Base-by-base conservation (phyloP, 2,797 vertebrate genomes). In the Podargus strigoides region DNA sequence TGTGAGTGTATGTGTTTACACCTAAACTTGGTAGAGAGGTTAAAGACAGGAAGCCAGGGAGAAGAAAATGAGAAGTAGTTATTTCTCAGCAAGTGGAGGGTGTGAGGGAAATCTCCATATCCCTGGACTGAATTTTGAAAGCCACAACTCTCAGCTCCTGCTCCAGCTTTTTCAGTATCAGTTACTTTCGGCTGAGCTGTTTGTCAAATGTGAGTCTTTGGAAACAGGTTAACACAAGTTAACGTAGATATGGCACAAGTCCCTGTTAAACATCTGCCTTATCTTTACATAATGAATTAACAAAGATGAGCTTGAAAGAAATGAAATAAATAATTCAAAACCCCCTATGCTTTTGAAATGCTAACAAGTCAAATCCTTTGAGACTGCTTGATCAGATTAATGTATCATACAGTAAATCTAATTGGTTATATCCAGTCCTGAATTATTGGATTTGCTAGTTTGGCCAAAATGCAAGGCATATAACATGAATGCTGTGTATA, bases 291-390 rank as follows among this genome's bases (percentile, higher is more conserved):
- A 94, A 94, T 87, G 92, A 95, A 95, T 95, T 94, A 91, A 94
- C 75, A 89, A 93, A 90, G 47, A 87, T 47, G 67, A 84, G 39
- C 80, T 95, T 94, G 84, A 89, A 97, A 96, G 92, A 93, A 91
- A 94, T 62, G 41, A 34, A 90, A 93, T 96, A 91, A 95, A 96
- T 97, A 88, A 96, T 95, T 97, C 82, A 94, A 64, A 91, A 78
- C 42, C 60, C 85, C 28, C 39, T 52, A 62, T 63, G 90, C 85
- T 91, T 94, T 85, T 92, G 94, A 96, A 96, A 94, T 95, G 84
- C 92, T 91, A 94, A 94, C 60, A 82, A 90, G 66, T 85, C 50
- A 82, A 70, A 88, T 42, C 58, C 81, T 90, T 56, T 66, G 81
- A 85, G 89, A 68, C 70, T 85, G 63, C 58, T 87, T 64, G 26